phyloP scores from a whole-genome alignment of 2,113 vertebrate species.

The Xyrauchen texanus region DNA sequence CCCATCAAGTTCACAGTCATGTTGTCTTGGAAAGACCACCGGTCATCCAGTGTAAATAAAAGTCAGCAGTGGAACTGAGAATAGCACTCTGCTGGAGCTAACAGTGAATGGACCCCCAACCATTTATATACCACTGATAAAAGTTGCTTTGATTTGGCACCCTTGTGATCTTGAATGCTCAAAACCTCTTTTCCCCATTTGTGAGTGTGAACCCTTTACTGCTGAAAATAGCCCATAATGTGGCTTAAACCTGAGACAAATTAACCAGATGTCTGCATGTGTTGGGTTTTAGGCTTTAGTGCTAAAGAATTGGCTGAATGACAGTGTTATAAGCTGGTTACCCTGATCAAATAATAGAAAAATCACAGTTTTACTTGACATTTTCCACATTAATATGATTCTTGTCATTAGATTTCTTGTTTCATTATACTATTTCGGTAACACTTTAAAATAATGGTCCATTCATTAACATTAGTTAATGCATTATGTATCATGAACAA shows the following conservation, averaged over 20 bases:
- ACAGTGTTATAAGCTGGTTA: too few species aligned
- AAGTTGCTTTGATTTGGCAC: slow-evolving; percentile 80
- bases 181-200: slow-evolving; percentile 48
- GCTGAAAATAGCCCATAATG: slow-evolving; percentile 62
- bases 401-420: too few species aligned
- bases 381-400: too few species aligned
- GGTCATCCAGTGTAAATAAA: slow-evolving; percentile 62
- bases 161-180: slow-evolving; percentile 79
- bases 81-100: slow-evolving; percentile 70
- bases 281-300: neutral
- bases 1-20: slow-evolving; percentile 81
- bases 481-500: too few species aligned
- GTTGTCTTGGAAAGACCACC: slow-evolving; percentile 69
- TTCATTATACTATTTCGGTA: too few species aligned
- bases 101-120: slow-evolving; percentile 75
- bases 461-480: too few species aligned
- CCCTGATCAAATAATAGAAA: too few species aligned
- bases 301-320: too few species aligned
- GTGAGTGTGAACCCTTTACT: slow-evolving; percentile 68
- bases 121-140: slow-evolving; percentile 71
- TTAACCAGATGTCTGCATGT: slow-evolving; percentile 71
- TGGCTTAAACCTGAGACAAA: slow-evolving; percentile 58
- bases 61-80: slow-evolving; percentile 72
- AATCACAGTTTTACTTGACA: too few species aligned
- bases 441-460: too few species aligned